Conservation (phyloP, 2,113 vertebrate species). For the Aldabrachelys gigantea region DNA sequence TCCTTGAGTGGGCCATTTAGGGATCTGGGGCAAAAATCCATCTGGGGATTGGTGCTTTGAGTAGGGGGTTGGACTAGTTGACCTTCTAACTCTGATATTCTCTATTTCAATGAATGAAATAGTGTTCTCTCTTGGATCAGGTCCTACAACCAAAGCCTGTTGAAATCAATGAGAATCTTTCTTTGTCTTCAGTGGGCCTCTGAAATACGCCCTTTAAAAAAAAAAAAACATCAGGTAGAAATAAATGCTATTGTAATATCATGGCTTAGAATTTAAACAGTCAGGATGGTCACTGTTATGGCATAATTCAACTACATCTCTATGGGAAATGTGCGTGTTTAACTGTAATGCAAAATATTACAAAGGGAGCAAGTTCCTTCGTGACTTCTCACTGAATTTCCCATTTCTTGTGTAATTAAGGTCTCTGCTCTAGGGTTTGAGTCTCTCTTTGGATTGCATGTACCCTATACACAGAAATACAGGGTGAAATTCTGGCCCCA, state of each 20-base stretch:
- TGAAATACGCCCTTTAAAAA: conserved; percentile 50
- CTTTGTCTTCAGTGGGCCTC: conserved; percentile 52
- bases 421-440: conserved; percentile 25
- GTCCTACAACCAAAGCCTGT: conserved; percentile 65
- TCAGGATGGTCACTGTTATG: conserved; percentile 56
- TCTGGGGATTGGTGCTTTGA: too few relatives aligned
- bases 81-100: too few relatives aligned
- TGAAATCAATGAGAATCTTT: conserved; percentile 65
- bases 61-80: too few relatives aligned
- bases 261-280: conserved; percentile 46
- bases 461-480: background rate
- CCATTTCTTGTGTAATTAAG: conserved; percentile 57
- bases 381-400: conserved; percentile 13
- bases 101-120: background rate
- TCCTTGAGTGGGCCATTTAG: too few relatives aligned
- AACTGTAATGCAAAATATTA: background rate
- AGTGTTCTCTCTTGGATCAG: conserved; percentile 59
- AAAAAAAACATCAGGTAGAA: conserved; percentile 36
- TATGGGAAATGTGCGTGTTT: background rate
- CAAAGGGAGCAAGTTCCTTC: background rate
- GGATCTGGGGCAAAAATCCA: too few relatives aligned
- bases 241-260: conserved; percentile 48
- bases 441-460: conserved; percentile 10
- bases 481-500: background rate
- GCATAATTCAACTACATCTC: conserved; percentile 16